A percentile compares a stretch with the other conserved stretches of the same genome.
Evolutionary conservation across 2,888 invertebrate genomes (phyloP).

Genomic region (Hypena proboscidalis): DNA sequence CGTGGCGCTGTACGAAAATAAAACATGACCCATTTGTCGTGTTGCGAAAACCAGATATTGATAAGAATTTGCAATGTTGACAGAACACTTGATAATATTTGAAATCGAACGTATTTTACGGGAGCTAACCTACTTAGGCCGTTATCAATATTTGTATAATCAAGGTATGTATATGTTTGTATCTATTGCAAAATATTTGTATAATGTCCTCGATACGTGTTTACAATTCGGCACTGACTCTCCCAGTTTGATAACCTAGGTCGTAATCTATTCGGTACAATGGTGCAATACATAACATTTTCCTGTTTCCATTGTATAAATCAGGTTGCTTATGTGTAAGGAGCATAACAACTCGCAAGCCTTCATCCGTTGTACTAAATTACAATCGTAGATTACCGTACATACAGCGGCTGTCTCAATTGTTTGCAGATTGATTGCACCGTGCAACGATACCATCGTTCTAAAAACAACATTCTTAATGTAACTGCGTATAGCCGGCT

Average conservation of each 20-base stretch:
- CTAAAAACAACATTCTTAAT: slow-evolving; percentile 11
- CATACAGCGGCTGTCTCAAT: slow-evolving; percentile 51
- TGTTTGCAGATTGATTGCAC: slow-evolving; percentile 62
- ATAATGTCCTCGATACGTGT: slow-evolving; percentile 26
- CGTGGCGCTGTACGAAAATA: slow-evolving; percentile 62
- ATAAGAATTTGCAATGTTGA: slow-evolving; percentile 79
- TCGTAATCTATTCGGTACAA: slow-evolving; percentile 20
- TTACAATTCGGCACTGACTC: slow-evolving; percentile 27
- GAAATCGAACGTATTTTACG: slow-evolving; percentile 69
- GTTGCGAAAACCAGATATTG: slow-evolving; percentile 68
- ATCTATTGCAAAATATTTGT: slow-evolving; percentile 66
- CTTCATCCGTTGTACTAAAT: slow-evolving; percentile 38
- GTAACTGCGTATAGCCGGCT: slow-evolving; percentile 35
- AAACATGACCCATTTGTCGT: slow-evolving; percentile 69
- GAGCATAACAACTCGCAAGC: slow-evolving; percentile 37
- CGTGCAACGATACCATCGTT: slow-evolving; percentile 24
- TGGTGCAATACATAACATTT: slow-evolving; percentile 16
- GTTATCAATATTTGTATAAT: slow-evolving; percentile 79
- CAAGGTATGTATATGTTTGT: slow-evolving; percentile 43
- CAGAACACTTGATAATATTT: slow-evolving; percentile 79
- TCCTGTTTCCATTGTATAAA: slow-evolving; percentile 34
- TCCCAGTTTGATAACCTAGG: slow-evolving; percentile 18
- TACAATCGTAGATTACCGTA: slow-evolving; percentile 47
- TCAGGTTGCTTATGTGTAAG: slow-evolving; percentile 32
- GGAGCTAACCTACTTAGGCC: slow-evolving; percentile 78